Evolutionary conservation across 1,140 invertebrate species (phyloP), one percentile per base, ranked within the genome.

Genomic region (Drosophila tristis): DNA sequence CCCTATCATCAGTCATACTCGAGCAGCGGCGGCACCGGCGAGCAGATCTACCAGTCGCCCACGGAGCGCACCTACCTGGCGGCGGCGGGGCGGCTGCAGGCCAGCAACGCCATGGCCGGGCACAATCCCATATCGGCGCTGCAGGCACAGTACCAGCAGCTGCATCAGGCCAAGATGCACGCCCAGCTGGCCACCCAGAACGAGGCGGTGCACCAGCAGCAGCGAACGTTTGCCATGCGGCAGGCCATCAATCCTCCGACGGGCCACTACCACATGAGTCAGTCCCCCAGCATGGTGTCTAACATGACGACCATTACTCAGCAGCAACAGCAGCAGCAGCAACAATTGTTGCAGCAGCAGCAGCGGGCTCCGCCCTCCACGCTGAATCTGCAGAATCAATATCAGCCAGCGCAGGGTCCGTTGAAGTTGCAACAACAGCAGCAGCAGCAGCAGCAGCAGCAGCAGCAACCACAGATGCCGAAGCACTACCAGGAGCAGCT

Each of bases 101-200:
- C 93, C 91, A 80, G 92, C 92, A 81, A 89, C 80, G 78, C 93
- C 91, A 78, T 80, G 74, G 50, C 92, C 0, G 78, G 90, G 56
- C 82, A 93, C 16, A 80, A 93, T 64, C 92, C 93, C 25, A 86
- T 92, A 1, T 93, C 91, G 49, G 80, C 93, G 25, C 90, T 93
- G 75, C 93, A 93, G 80, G 80, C 92, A 7, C 92, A 93, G 59
- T 93, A 94, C 77, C 92, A 93, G 49, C 93, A 94, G 82, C 89
- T 94, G 64, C 94, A 94, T 78, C 93, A 94, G 78, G 94, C 94
- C 92, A 94, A 94, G 82, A 89, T 94, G 74, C 94, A 94, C 65
- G 94, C 94, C 29, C 94, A 94, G 71, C 74, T 94, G 59, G 93
- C 93, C 64, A 94, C 94, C 64, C 94, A 94, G 67, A 94, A 92